A percentile compares a stretch with the other conserved stretches of the same genome.
Conservation (phyloP, 2,888 invertebrate genomes). For the Chalcis sispes region DNA sequence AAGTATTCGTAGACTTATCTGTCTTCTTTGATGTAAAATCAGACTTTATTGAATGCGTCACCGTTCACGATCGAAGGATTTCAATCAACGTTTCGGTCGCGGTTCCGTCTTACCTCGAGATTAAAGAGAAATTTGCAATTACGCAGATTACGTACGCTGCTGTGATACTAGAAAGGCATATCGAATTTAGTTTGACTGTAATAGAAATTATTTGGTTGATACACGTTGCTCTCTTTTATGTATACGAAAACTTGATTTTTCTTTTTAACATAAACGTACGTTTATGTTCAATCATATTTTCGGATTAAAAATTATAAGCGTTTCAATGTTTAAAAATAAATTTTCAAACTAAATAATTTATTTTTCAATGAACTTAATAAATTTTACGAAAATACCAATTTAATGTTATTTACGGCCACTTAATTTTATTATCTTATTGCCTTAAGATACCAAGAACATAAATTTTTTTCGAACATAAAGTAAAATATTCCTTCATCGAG, state of each 20-base stretch:
- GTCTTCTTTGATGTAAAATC: slow-evolving; percentile 68
- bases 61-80: slow-evolving; percentile 64
- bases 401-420: slow-evolving; percentile 22
- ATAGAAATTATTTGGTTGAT: slow-evolving; percentile 35
- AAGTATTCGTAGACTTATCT: too few species aligned
- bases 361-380: too few species aligned
- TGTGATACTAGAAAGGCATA: neutral
- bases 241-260: too few species aligned
- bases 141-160: slow-evolving; percentile 58
- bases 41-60: slow-evolving; percentile 65
- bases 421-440: slow-evolving; percentile 45
- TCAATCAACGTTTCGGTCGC: slow-evolving; percentile 64
- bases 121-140: slow-evolving; percentile 72
- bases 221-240: neutral
- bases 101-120: slow-evolving; percentile 61
- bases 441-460: neutral
- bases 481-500: neutral
- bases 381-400: too few species aligned
- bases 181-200: slow-evolving; percentile 7
- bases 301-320: too few species aligned
- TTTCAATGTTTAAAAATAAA: too few species aligned
- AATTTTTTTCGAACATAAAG: slow-evolving; percentile 12
- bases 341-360: too few species aligned
- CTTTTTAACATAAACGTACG: too few species aligned
- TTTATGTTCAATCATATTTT: too few species aligned